phyloP scores from a whole-genome alignment of 2,888 invertebrate genomes.

The Drosophila paranaensis region DNA sequence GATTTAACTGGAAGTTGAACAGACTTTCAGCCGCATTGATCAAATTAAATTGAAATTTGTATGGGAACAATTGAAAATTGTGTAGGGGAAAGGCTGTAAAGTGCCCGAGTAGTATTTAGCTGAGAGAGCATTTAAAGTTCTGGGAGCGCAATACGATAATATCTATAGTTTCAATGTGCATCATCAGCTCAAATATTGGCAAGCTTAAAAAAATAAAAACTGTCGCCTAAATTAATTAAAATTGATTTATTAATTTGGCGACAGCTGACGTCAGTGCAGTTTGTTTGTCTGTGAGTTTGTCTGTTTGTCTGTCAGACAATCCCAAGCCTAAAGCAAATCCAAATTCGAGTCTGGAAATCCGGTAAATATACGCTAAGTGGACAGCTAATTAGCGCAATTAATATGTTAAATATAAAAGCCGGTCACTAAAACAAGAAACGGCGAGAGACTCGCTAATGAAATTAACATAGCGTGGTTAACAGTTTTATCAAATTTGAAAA shows the following conservation, averaged over 20 bases:
- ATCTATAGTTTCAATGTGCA: background rate
- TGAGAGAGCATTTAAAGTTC: background rate
- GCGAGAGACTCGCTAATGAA: slow-evolving; percentile 69
- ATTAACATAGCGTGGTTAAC: slow-evolving; percentile 79
- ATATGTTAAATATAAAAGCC: slow-evolving; percentile 55
- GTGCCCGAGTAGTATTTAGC: too few species aligned
- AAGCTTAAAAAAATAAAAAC: slow-evolving; percentile 15
- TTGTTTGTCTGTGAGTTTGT: slow-evolving; percentile 1
- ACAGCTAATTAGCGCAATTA: slow-evolving; percentile 75
- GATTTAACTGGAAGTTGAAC: too few species aligned
- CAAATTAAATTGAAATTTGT: too few species aligned
- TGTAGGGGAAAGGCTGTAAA: too few species aligned
- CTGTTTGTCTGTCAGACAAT: slow-evolving; percentile 19
- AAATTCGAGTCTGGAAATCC: slow-evolving; percentile 43
- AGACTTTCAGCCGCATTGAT: too few species aligned
- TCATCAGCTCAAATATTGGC: background rate
- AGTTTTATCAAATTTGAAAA: slow-evolving; percentile 75
- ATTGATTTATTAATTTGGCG: slow-evolving; percentile 70
- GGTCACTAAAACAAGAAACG: slow-evolving; percentile 58
- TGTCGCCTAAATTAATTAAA: slow-evolving; percentile 62
- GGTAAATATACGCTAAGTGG: slow-evolving; percentile 77
- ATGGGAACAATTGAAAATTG: too few species aligned
- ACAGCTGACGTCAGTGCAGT: slow-evolving; percentile 56
- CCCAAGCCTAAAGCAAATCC: slow-evolving; percentile 2
- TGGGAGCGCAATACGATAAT: too few species aligned